Evolutionary conservation across 2,113 vertebrate species (phyloP), one percentile per base, ranked within the genome.

Genomic region (Lota lota): DNA sequence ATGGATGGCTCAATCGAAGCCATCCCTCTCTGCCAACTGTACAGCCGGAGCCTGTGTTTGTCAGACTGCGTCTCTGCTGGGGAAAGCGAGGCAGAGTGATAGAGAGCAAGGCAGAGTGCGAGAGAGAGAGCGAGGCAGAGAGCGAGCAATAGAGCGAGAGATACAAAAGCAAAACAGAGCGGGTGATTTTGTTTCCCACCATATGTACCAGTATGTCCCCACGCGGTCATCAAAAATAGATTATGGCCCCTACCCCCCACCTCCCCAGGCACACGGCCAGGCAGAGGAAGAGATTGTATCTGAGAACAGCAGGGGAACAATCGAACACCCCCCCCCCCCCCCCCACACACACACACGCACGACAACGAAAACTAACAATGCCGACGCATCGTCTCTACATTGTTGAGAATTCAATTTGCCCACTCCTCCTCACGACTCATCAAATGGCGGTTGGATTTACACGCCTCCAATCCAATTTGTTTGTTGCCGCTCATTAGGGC

Each of bases 381-480:
- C 90, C 89, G 89, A 90, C 90, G 88, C 93, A 93, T 90, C 93
- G 93, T 90, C 90, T 92, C 94, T 88, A 90, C 92, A 93, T 93
- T 92, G 92, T 86, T 87, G 91, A 93, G 92, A 94, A 94, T 94
- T 93, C 93, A 94, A 94, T 95, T 95, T 93, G 92, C 86, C 88
- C 61, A 90, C 90, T 88, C 7, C 40, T 47, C 40, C 40, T 47
- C 40, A 86, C 89, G 91, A 87, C 85, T 89, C 84, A 82, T 90
- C 81, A 86, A 88, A 86, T 74, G 58, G 84, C 79, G 68, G 40
- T 76, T 79, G 78, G 85, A 90, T 87, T 85, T 86, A 87, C 85
- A 88, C 77, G 33, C 82, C 90, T 89, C 90, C 92, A 90, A 93
- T 94, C 93, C 94, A 94, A 94, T 95, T 94, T 95, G 92, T 93